Conservation (phyloP, 2,113 vertebrate species). For the Phaethon lepturus region DNA sequence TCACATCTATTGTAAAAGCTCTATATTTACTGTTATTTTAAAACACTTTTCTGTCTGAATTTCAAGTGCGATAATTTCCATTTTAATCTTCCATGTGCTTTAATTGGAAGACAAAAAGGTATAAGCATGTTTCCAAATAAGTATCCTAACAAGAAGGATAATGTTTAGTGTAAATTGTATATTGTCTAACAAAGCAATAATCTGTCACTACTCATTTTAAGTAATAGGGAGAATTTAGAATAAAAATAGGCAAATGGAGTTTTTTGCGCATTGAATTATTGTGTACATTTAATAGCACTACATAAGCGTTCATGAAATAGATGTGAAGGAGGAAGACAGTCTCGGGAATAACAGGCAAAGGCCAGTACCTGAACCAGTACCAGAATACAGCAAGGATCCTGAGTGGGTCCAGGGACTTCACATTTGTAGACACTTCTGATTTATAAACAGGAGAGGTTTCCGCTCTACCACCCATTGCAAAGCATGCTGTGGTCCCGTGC, state of each 20-base stretch:
- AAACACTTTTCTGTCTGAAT: slow-evolving; percentile 43
- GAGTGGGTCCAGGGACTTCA: neutral
- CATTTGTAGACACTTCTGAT: neutral
- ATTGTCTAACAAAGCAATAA: slow-evolving; percentile 20
- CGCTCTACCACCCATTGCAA: neutral
- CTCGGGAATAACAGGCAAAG: slow-evolving; percentile 1
- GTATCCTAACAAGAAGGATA: slow-evolving; percentile 13
- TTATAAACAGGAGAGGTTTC: neutral
- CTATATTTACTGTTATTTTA: slow-evolving; percentile 41
- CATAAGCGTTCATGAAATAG: neutral
- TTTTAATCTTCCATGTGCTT: slow-evolving; percentile 38
- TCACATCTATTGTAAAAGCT: slow-evolving; percentile 40
- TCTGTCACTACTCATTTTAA: slow-evolving; percentile 44
- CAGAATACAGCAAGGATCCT: neutral
- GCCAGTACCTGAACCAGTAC: neutral
- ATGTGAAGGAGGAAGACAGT: neutral
- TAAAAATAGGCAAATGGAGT: neutral
- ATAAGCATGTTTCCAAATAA: slow-evolving; percentile 44
- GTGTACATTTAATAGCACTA: neutral
- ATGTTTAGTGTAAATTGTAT: slow-evolving; percentile 39
- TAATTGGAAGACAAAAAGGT: slow-evolving; percentile 66
- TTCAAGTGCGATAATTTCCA: slow-evolving; percentile 35
- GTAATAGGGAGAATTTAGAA: slow-evolving; percentile 11
- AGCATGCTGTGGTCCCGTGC: neutral
- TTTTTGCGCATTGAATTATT: neutral